Evolutionary conservation across 1,140 invertebrate genomes (phyloP), one percentile per base, ranked within the genome.

Genomic region (Formica exsecta): DNA sequence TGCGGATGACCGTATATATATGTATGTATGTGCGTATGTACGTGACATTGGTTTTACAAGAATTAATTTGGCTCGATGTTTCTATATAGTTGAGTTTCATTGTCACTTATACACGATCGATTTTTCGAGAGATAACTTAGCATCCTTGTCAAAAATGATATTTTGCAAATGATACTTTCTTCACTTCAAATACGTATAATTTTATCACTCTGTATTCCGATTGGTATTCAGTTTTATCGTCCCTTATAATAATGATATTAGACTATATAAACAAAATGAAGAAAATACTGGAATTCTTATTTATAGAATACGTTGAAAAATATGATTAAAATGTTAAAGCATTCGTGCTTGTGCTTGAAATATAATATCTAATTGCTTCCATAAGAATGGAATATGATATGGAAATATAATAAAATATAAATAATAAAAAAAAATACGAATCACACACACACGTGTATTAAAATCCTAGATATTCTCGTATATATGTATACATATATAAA

Each of bases 21-120:
- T n/a, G 36, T 62, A 29, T 13, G 16, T 22, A n/a, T 62, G n/a
- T 19, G 16, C 8, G 54, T 87, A 38, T 48, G 22, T 38, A 16
- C 13, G 54, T 76, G 79, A 90, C 64, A 59, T 62, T 57, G n/a
- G 22, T 76, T 80, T 25, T 51, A 74, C 80, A 90, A 84, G 87
- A 92, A 92, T 92, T 92, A 92, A 92, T 92, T 92, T 89, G 64
- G 48, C 44, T 41, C 74, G 70, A 87, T 87, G 86, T 90, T 68
- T 73, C 76, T 85, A 54, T 85, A 85, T 86, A 85, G 22, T 29
- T 83, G 75, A 80, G 70, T 84, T 77, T 88, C 38, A 32, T 86
- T 57, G 9, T 81, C 75, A 88, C 86, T 91, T 85, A 87, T 65
- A 57, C 51, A 51, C 81, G 70, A 86, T 59, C 25, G 76, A 91